Base-by-base conservation (phyloP, 1,140 invertebrate species). In the Teleopsis dalmanni region DNA sequence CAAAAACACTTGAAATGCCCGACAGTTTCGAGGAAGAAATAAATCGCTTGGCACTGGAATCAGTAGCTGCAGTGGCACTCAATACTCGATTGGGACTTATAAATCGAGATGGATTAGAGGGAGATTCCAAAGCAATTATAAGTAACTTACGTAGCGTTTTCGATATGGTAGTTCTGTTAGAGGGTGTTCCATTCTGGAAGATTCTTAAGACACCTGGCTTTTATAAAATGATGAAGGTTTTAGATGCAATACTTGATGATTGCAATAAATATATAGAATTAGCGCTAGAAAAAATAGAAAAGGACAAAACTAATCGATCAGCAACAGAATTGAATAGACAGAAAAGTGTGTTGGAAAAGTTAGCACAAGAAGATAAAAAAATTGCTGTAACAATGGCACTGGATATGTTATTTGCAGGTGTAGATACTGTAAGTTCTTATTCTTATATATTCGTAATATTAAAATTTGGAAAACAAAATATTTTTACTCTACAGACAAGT, bases 361-460 rank as follows among this genome's bases (percentile, higher is more conserved):
- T 82, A 29, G 55, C 80, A 2, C 73, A 71, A 54, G 76, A 79
- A n/a, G 76, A 83, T 58, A 72, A 76, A 48, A 71, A 76, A 57
- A 68, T 77, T 10, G 81, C 80, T 0, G 56, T 73, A 13, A 72
- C 78, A 4, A 82, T 88, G 77, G 79, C 82, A 6, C 70, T 78
- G 46, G 85, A 88, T 59, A 81, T 85, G 76, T 54, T 88, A 31
- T 72, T 84, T 27, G 84, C 82, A 22, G 85, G 85, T 31, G 78
- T 87, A 31, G 85, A 88, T 67, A 88, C 84, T 46, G 82, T 84
- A 71, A 73, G 43, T 41, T n/a, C 0, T 9, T 2, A 3, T 11
- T 0, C 2, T 21, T 31, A 11, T n/a, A 4, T 8, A 29, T 13
- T 27, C 25, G n/a, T n/a, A n/a, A n/a, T n/a, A n/a, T n/a, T n/a